phyloP scores from a whole-genome alignment of 2,113 vertebrate species.

The Dasyornis broadbenti region DNA sequence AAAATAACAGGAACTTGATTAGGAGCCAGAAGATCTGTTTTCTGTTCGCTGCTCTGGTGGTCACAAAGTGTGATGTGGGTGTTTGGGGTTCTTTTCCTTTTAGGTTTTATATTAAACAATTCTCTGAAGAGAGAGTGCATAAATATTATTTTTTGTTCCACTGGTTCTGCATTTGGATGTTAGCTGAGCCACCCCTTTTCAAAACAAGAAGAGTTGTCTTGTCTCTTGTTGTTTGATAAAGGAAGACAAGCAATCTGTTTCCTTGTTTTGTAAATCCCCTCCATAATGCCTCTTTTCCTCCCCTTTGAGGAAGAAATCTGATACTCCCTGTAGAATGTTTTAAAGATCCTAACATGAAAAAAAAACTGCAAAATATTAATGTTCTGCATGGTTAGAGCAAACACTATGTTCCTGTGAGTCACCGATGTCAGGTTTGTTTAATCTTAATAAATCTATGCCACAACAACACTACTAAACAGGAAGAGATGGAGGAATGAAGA shows the following conservation, averaged over 20 bases:
- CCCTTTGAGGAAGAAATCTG: not conserved
- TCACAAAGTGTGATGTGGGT: not conserved
- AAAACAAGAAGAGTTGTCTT: not conserved
- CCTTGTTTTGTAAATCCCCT: not conserved
- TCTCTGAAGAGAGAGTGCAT: not conserved
- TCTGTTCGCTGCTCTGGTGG: slow-evolving; percentile 27
- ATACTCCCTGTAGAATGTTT: not conserved
- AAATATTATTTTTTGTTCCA: not conserved
- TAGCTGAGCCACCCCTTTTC: not conserved
- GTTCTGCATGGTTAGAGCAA: slow-evolving; percentile 20
- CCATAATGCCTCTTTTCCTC: not conserved
- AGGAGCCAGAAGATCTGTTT: slow-evolving; percentile 33
- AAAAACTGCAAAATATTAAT: not conserved
- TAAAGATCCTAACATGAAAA: not conserved
- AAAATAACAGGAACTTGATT: slow-evolving; percentile 15
- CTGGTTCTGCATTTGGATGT: not conserved
- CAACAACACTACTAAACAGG: slow-evolving; percentile 18
- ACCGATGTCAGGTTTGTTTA: slow-evolving; percentile 47
- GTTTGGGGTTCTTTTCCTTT: not conserved
- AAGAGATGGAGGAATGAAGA: not conserved
- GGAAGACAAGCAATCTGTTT: not conserved
- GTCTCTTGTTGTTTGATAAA: not conserved
- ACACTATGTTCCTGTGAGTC: slow-evolving; percentile 31
- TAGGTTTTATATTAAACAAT: not conserved
- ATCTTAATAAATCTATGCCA: slow-evolving; percentile 20